These are phyloP conservation scores for Mellivora capensis DNA, from an alignment of 2,113 vertebrate genomes.

Conservation along the genomic window DNA sequence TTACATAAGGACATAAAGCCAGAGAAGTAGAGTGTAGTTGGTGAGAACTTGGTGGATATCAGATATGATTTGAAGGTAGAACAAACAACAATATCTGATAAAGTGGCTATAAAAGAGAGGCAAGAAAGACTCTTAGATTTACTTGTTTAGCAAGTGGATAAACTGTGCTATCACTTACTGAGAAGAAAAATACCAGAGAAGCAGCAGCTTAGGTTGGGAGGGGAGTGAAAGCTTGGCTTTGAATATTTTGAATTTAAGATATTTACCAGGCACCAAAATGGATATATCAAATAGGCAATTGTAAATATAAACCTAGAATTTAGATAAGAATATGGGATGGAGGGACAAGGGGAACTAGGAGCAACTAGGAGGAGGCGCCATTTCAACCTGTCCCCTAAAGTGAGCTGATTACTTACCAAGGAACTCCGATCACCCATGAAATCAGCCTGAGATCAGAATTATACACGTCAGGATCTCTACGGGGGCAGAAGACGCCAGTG, in stretches of 20 bases:
- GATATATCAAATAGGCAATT: neutral
- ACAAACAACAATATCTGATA: neutral
- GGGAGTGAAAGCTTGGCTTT: neutral
- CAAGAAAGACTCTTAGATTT: neutral
- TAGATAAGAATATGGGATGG: neutral
- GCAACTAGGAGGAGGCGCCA: too few species aligned
- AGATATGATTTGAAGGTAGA: neutral
- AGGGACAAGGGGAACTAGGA: too few species aligned
- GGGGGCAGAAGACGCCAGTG: too few species aligned
- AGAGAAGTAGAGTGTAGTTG: neutral
- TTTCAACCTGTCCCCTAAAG: too few species aligned
- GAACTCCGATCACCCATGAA: too few species aligned
- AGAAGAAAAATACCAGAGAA: neutral
- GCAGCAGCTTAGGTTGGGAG: neutral
- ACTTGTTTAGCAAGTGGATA: neutral
- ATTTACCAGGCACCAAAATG: neutral
- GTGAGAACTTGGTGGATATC: neutral
- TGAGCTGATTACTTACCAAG: too few species aligned
- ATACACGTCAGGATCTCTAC: too few species aligned
- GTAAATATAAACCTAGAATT: neutral
- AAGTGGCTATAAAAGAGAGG: neutral
- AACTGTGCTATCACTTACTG: neutral
- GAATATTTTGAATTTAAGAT: neutral
- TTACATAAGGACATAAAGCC: neutral
- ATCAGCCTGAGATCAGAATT: too few species aligned